phyloP scores from a whole-genome alignment of 2,797 vertebrate genomes.

The Typhlichthys eigenmanni region DNA sequence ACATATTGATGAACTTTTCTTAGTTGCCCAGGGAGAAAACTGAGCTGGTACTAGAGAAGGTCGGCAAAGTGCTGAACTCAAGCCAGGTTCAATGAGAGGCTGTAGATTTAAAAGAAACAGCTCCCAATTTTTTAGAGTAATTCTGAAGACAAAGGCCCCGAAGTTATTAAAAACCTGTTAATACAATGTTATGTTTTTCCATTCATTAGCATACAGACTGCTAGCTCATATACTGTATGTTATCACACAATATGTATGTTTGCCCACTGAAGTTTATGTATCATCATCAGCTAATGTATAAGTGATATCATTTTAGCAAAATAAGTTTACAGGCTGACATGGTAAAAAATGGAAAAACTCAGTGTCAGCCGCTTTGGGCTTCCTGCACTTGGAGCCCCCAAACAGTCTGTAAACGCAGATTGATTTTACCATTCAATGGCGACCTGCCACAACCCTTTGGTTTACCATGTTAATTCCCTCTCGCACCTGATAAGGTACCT shows the following conservation, averaged over 20 bases:
- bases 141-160: constrained; percentile 1
- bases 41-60: constrained; percentile 81
- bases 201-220: constrained; percentile 16
- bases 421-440: constrained; percentile 89
- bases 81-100: constrained; percentile 51
- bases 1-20: constrained; percentile 96
- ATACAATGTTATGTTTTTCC: constrained; percentile 6
- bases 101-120: neutral
- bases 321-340: neutral
- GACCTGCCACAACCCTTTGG: constrained; percentile 83
- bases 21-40: constrained; percentile 86
- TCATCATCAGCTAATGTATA: too few species aligned
- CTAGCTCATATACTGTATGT: too few species aligned
- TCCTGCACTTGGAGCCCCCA: constrained; percentile 17
- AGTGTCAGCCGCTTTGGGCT: neutral
- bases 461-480: constrained; percentile 85
- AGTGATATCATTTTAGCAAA: too few species aligned
- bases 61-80: constrained; percentile 77
- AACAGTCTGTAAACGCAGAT: constrained; percentile 79
- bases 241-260: too few species aligned
- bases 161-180: neutral
- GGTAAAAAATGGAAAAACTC: neutral
- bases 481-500: constrained; percentile 91
- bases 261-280: too few species aligned
- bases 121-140: neutral